Evolutionary conservation across 2,888 invertebrate species (phyloP), one percentile per base, ranked within the genome.

Genomic region (Subacronicta megacephala): DNA sequence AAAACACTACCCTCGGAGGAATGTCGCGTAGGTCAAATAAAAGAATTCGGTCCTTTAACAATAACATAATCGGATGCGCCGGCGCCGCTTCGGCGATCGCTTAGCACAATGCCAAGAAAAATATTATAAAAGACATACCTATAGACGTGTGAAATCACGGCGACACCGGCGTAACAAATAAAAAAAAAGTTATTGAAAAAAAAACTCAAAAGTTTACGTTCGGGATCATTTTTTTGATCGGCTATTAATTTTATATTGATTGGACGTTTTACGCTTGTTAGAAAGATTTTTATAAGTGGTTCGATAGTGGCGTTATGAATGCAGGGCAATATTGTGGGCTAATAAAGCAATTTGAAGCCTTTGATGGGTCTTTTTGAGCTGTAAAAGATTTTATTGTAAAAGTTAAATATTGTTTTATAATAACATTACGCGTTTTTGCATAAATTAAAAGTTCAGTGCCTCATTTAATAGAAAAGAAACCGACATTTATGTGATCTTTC

Each of bases 41-140:
- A 92, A 89, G 91, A 90, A 91, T 88, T 88, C 81, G 85, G 83
- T 80, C 84, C 86, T 75, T 85, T 86, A 87, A 91, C 90, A 91
- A 91, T 91, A 90, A 91, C 90, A 90, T 89, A 90, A 89, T 90
- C 88, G 89, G 88, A 83, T 86, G 89, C 89, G 87, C 88, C 81
- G 90, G 92, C 92, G 92, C 92, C 92, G 88, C 77, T 78, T 75
- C 74, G 92, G 80, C 92, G 90, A 88, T 82, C 81, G 83, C 82
- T 81, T 77, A 80, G 77, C 75, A 75, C 75, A 84, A 83, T 81
- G 74, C 75, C 70, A 75, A 74, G 73, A 82, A 81, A 82, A 87
- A 88, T 88, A 86, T 88, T 88, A 89, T 88, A 89, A 83, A 77
- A 83, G 83, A 88, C 82, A 84, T 75, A 77, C 64, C 70, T 75